A percentile compares a stretch with the other conserved stretches of the same genome.
These are phyloP conservation scores for Lycocorax pyrrhopterus DNA, from an alignment of 2,113 vertebrate species.

Conservation along the genomic window DNA sequence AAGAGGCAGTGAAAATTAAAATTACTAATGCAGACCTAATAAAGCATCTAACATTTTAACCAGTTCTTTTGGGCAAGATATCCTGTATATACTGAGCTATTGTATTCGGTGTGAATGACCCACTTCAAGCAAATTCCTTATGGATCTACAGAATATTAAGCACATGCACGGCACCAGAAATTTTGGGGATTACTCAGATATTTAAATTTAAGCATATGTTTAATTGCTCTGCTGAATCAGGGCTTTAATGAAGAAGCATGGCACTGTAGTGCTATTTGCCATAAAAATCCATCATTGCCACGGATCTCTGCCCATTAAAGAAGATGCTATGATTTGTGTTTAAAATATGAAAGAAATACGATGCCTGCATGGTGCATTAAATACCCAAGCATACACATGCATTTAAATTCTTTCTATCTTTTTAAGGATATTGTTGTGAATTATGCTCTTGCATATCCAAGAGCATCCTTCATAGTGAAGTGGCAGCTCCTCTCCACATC, in stretches of 20 bases:
- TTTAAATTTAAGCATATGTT: conserved; percentile 30
- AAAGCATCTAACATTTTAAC: background rate
- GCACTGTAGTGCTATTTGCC: conserved; percentile 9
- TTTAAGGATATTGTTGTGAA: conserved; percentile 46
- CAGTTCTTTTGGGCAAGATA: background rate
- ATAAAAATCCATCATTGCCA: conserved; percentile 51
- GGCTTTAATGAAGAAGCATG: conserved; percentile 35
- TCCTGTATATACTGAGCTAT: background rate
- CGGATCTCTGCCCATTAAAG: conserved; percentile 28
- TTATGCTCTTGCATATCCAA: conserved; percentile 47
- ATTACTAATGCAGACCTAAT: conserved; percentile 21
- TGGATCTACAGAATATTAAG: background rate
- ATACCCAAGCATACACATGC: conserved; percentile 26
- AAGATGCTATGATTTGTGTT: conserved; percentile 44
- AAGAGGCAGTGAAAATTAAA: conserved; percentile 25
- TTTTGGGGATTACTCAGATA: background rate
- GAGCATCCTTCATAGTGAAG: conserved; percentile 34
- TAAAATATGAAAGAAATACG: conserved; percentile 54
- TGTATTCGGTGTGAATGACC: background rate
- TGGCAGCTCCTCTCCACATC: conserved; percentile 46
- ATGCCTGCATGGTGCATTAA: conserved; percentile 38
- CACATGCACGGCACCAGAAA: background rate
- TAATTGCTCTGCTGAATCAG: conserved; percentile 48
- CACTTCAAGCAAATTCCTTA: background rate
- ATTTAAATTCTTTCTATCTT: conserved; percentile 63